Conservation (phyloP, 2,888 invertebrate genomes). For the Pyralis farinalis region DNA sequence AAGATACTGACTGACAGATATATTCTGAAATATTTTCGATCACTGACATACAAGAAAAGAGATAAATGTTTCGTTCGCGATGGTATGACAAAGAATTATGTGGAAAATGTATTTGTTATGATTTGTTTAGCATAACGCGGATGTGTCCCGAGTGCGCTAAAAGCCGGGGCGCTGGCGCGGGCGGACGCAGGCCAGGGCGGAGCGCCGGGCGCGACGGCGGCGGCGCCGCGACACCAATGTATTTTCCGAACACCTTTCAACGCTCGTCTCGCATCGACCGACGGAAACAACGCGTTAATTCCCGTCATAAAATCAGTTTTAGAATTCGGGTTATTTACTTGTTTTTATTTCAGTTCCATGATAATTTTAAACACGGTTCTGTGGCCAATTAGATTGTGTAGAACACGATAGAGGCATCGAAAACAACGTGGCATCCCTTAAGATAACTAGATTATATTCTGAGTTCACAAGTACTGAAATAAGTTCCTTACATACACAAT, state of each 20-base stretch:
- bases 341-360: conserved; percentile 78
- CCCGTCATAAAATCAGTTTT: conserved; percentile 81
- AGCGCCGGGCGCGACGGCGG: conserved; percentile 19
- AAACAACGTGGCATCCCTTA: conserved; percentile 3
- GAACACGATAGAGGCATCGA: conserved; percentile 40
- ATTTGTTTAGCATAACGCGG: conserved; percentile 29
- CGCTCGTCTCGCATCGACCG: conserved; percentile 77
- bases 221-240: conserved; percentile 50
- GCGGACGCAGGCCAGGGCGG: conserved; percentile 27
- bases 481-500: no score
- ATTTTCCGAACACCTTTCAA: conserved; percentile 78
- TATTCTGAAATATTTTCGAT: background rate
- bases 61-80: conserved; percentile 19
- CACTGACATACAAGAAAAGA: background rate
- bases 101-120: conserved; percentile 14
- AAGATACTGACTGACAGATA: conserved; percentile 7
- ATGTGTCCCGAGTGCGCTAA: conserved; percentile 57
- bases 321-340: conserved; percentile 80
- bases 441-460: no score
- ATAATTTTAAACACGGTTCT: conserved; percentile 74
- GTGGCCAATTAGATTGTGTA: conserved; percentile 75
- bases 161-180: conserved; percentile 32
- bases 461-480: no score
- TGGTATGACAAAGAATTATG: conserved; percentile 18
- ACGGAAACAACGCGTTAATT: conserved; percentile 81